A percentile compares a stretch with the other conserved stretches of the same genome.
These are phyloP conservation scores for Sylvilagus bachmani DNA, from an alignment of 2,113 vertebrate genomes.

Conservation along the genomic window DNA sequence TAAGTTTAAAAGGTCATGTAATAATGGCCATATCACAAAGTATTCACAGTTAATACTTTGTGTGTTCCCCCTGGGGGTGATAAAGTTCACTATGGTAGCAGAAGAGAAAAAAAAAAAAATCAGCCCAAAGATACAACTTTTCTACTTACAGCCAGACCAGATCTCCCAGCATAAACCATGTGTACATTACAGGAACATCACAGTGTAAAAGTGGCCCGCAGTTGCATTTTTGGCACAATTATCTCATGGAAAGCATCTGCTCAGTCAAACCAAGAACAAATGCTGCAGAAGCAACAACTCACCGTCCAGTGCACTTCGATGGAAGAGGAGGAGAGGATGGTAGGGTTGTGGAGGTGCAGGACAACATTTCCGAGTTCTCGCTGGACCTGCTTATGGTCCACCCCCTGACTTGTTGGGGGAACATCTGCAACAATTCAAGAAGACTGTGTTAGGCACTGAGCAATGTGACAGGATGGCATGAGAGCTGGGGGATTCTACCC, in stretches of 20 bases:
- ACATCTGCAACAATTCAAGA: constrained; percentile 91
- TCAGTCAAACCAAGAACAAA: not conserved
- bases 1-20: not conserved
- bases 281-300: constrained; percentile 78
- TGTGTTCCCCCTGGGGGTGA: not conserved
- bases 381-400: constrained; percentile 99
- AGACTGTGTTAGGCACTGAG: constrained; percentile 66
- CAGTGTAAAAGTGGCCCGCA: not conserved
- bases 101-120: not conserved
- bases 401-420: constrained; percentile 97
- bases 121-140: not conserved
- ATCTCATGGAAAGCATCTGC: not conserved
- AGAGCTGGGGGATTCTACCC: not conserved
- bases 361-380: constrained; percentile 96
- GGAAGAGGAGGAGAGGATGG: constrained; percentile 97
- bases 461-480: not conserved
- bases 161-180: not conserved
- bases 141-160: not conserved
- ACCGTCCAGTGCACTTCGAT: constrained; percentile 99
- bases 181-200: not conserved
- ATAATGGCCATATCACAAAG: not conserved
- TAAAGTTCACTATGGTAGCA: not conserved
- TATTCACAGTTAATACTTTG: not conserved
- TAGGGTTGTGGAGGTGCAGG: constrained; percentile 98
- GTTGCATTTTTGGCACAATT: not conserved